These are phyloP conservation scores for Neodiprion virginianus DNA, from an alignment of 1,140 invertebrate genomes.

Conservation along the genomic window DNA sequence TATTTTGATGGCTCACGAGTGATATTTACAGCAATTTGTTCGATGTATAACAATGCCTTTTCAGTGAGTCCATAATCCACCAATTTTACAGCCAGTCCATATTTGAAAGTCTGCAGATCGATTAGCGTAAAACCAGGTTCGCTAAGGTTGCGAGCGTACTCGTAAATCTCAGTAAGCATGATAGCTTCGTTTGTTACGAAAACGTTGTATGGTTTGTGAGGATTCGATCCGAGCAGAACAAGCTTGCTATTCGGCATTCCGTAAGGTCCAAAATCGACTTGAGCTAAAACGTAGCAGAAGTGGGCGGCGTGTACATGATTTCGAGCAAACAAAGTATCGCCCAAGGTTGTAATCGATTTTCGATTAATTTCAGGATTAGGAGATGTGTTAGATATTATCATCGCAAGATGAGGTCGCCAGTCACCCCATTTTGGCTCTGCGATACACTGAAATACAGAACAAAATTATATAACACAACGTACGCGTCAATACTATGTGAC, in stretches of 20 bases:
- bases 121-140: slow-evolving; percentile 76
- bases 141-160: slow-evolving; percentile 86
- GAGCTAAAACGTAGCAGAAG: slow-evolving; percentile 92
- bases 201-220: slow-evolving; percentile 67
- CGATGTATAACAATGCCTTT: slow-evolving; percentile 82
- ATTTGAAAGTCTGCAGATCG: slow-evolving; percentile 76
- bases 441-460: slow-evolving; percentile 66
- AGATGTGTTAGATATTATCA: slow-evolving; percentile 90
- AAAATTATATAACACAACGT: slow-evolving; percentile 16
- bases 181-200: slow-evolving; percentile 86
- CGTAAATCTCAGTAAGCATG: slow-evolving; percentile 94
- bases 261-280: slow-evolving; percentile 76
- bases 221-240: slow-evolving; percentile 80
- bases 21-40: slow-evolving; percentile 77
- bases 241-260: slow-evolving; percentile 72
- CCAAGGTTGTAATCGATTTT: slow-evolving; percentile 82
- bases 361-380: slow-evolving; percentile 80
- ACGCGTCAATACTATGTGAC: neutral
- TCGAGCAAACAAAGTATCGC: slow-evolving; percentile 71
- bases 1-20: slow-evolving; percentile 64
- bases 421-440: slow-evolving; percentile 92
- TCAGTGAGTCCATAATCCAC: slow-evolving; percentile 79
- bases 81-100: slow-evolving; percentile 75
- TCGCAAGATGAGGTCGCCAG: slow-evolving; percentile 94
- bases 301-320: slow-evolving; percentile 88